phyloP scores from a whole-genome alignment of 2,888 invertebrate genomes.

The Hirtodrosophila cameraria region DNA sequence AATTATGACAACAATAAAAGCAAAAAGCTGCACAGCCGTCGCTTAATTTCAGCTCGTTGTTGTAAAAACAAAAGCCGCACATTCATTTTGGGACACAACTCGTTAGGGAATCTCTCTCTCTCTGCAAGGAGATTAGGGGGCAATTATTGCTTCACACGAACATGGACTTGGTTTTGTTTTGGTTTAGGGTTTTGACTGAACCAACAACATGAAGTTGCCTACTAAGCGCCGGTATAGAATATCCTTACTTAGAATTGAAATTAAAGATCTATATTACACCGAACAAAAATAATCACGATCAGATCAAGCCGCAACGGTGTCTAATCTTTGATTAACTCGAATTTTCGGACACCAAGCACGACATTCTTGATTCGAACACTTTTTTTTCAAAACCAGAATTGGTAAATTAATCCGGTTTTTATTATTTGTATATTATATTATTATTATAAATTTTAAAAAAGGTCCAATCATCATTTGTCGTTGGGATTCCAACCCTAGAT shows the following conservation, averaged over 20 bases:
- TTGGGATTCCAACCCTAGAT: no score
- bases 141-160: slow-evolving; percentile 78
- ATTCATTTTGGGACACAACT: slow-evolving; percentile 7
- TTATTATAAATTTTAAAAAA: no score
- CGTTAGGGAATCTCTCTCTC: not conserved
- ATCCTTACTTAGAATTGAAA: slow-evolving; percentile 61
- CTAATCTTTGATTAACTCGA: no score
- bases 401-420: no score
- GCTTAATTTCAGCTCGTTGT: slow-evolving; percentile 28
- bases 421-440: no score
- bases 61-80: slow-evolving; percentile 36
- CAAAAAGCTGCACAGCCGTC: slow-evolving; percentile 34
- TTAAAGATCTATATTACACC: slow-evolving; percentile 1
- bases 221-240: slow-evolving; percentile 76
- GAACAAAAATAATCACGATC: no score
- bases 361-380: no score
- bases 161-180: slow-evolving; percentile 55
- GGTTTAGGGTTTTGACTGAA: slow-evolving; percentile 60
- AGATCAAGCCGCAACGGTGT: no score
- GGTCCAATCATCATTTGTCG: no score
- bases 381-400: no score
- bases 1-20: slow-evolving; percentile 77
- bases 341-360: no score
- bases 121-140: slow-evolving; percentile 78
- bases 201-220: slow-evolving; percentile 26